phyloP scores from a whole-genome alignment of 2,888 invertebrate genomes.

The Celastrina argiolus region DNA sequence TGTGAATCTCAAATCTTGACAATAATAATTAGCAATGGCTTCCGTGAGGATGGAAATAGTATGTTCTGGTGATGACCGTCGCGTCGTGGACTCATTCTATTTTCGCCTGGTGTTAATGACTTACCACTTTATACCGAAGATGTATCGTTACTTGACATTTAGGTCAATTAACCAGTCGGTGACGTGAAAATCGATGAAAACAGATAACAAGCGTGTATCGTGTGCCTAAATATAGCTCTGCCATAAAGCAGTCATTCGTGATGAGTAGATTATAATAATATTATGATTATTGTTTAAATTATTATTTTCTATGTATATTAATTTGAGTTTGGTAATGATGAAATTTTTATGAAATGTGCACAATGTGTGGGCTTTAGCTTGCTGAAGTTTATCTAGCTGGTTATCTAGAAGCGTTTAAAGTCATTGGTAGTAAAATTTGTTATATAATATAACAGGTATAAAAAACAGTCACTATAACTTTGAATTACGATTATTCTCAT shows the following conservation, averaged over 20 bases:
- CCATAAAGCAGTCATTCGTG: too few relatives aligned
- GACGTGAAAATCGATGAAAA: slow-evolving; percentile 32
- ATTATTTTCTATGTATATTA: too few relatives aligned
- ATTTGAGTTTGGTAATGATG: too few relatives aligned
- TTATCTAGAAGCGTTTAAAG: too few relatives aligned
- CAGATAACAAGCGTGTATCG: slow-evolving; percentile 1
- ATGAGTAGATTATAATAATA: too few relatives aligned
- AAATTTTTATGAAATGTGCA: too few relatives aligned
- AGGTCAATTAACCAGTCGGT: slow-evolving; percentile 53
- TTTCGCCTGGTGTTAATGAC: slow-evolving; percentile 64
- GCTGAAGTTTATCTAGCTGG: too few relatives aligned
- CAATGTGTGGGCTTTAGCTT: too few relatives aligned
- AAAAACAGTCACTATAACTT: too few relatives aligned
- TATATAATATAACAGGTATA: too few relatives aligned
- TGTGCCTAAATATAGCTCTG: neutral
- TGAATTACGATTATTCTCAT: too few relatives aligned
- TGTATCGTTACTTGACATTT: slow-evolving; percentile 55
- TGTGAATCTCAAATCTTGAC: slow-evolving; percentile 19
- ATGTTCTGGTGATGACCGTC: slow-evolving; percentile 42
- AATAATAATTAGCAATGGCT: slow-evolving; percentile 33
- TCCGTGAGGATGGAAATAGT: slow-evolving; percentile 48
- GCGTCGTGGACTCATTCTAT: slow-evolving; percentile 45
- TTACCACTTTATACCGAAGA: slow-evolving; percentile 40
- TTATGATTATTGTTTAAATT: neutral
- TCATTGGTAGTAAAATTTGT: too few relatives aligned